Percentiles rank a stretch among this genome's conserved stretches.
phyloP scores from a whole-genome alignment of 2,797 vertebrate species.

The Decapterus maruadsi region DNA sequence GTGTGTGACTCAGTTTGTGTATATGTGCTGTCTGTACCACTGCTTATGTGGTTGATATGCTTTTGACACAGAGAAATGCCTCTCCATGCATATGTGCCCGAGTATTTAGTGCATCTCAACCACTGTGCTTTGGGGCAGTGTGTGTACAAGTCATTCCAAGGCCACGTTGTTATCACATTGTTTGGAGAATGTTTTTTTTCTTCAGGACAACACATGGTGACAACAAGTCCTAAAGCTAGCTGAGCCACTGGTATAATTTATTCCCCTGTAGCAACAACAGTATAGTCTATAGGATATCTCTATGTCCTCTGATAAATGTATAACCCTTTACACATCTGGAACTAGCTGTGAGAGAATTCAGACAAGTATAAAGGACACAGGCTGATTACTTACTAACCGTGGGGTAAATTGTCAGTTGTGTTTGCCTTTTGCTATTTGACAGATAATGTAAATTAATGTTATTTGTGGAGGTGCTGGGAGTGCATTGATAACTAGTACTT shows the following conservation, averaged over 20 bases:
- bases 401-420: slow-evolving; percentile 32
- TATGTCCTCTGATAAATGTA: slow-evolving; percentile 45
- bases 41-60: slow-evolving; percentile 30
- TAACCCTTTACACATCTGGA: slow-evolving; percentile 37
- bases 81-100: slow-evolving; percentile 7
- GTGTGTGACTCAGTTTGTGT: slow-evolving; percentile 17
- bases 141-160: slow-evolving; percentile 59
- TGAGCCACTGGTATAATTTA: slow-evolving; percentile 41
- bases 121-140: slow-evolving; percentile 54
- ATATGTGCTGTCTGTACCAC: slow-evolving; percentile 9
- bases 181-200: slow-evolving; percentile 58
- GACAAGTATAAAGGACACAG: no score
- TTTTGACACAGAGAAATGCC: slow-evolving; percentile 37
- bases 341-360: slow-evolving; percentile 16
- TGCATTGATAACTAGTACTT: slow-evolving; percentile 7
- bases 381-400: slow-evolving; percentile 31
- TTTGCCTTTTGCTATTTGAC: slow-evolving; percentile 30
- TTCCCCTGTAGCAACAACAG: slow-evolving; percentile 26
- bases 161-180: slow-evolving; percentile 69
- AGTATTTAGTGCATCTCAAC: slow-evolving; percentile 61
- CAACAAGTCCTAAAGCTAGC: slow-evolving; percentile 68
- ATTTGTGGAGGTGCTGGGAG: slow-evolving; percentile 16
- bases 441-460: slow-evolving; percentile 40
- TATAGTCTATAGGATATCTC: slow-evolving; percentile 49
- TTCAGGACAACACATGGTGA: slow-evolving; percentile 73